Evolutionary conservation across 2,888 invertebrate species (phyloP).

Genomic region (Clunio marinus): DNA sequence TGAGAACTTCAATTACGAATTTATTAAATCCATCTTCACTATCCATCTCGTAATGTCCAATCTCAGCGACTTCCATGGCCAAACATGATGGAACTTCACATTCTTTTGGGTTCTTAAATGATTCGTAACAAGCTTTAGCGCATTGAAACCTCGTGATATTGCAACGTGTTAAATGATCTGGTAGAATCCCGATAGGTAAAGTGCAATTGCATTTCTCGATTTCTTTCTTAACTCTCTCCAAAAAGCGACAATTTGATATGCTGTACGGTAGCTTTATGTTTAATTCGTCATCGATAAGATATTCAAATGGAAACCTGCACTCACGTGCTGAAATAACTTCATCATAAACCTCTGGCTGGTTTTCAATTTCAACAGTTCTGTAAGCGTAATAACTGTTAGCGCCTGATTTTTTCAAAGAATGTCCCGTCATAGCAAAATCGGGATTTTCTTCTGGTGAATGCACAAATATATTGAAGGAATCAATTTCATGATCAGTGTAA

Average conservation of each 20-base stretch:
- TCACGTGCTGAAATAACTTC: not conserved
- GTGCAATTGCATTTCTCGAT: slow-evolving; percentile 14
- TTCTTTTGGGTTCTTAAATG: not conserved
- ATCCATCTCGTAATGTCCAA: slow-evolving; percentile 14
- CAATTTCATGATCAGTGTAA: slow-evolving; percentile 5
- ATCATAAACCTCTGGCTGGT: slow-evolving; percentile 9
- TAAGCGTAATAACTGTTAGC: not conserved
- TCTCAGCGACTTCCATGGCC: slow-evolving; percentile 39
- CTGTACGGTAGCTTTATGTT: slow-evolving; percentile 3
- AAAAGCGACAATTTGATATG: not conserved
- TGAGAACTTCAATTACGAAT: slow-evolving; percentile 39
- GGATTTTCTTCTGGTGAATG: slow-evolving; percentile 29
- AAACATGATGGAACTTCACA: slow-evolving; percentile 40
- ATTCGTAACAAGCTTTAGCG: not conserved
- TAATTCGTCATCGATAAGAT: not conserved
- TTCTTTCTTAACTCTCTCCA: not conserved
- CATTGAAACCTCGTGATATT: not conserved
- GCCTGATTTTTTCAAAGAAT: not conserved
- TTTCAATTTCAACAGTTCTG: not conserved
- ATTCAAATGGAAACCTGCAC: slow-evolving; percentile 23
- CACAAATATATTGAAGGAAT: not conserved
- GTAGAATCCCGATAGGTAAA: not conserved
- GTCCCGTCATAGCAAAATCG: not conserved
- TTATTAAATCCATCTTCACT: not conserved
- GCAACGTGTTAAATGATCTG: not conserved